phyloP scores from a whole-genome alignment of 2,113 vertebrate species.

The Sorex fumeus region DNA sequence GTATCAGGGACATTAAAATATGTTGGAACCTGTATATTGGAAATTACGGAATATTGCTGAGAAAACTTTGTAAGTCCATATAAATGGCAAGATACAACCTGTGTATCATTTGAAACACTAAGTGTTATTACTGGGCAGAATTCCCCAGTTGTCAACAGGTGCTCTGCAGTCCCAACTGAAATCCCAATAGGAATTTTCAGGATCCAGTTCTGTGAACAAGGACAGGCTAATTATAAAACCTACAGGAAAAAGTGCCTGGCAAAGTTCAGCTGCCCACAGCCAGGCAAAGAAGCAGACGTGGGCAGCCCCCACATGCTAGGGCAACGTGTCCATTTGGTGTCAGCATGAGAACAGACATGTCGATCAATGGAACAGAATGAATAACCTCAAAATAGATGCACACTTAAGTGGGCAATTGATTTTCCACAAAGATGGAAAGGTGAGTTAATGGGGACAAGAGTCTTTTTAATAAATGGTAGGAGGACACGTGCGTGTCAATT shows the following conservation, averaged over 20 bases:
- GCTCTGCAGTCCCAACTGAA: neutral
- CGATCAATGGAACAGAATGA: too few species aligned
- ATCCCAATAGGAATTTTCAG: neutral
- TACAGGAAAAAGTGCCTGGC: too few species aligned
- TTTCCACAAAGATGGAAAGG: neutral
- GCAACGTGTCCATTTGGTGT: too few species aligned
- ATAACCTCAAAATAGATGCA: rapidly evolving
- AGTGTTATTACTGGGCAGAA: neutral
- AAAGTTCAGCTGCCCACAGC: too few species aligned
- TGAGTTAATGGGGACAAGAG: rapidly evolving
- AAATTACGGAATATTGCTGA: neutral
- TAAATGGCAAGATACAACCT: neutral
- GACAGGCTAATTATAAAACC: too few species aligned
- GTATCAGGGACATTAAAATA: neutral
- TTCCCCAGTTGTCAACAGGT: neutral
- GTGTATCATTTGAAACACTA: neutral
- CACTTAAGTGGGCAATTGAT: too few species aligned
- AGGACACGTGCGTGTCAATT: neutral
- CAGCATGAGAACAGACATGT: neutral
- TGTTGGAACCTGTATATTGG: neutral
- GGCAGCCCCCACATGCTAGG: too few species aligned
- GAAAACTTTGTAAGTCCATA: neutral
- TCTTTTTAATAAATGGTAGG: neutral
- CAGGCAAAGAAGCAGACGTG: too few species aligned
- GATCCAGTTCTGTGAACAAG: too few species aligned